Percentiles rank a stretch among this genome's conserved stretches.
Evolutionary conservation across 2,113 vertebrate genomes (phyloP).

Genomic region (Corythornis vintsioides): DNA sequence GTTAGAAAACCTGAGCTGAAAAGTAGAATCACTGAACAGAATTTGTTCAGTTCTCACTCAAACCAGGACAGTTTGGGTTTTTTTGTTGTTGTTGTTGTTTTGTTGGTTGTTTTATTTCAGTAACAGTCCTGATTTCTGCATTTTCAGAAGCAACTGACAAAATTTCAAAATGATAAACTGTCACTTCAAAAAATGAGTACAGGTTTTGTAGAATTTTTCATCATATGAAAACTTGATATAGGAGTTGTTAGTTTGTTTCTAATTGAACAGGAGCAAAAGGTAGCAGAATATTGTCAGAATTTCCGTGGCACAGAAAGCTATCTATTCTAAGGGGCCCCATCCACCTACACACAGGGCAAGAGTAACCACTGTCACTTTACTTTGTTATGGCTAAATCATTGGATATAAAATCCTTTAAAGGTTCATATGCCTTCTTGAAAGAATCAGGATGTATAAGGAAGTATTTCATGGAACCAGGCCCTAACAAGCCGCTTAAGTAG

Average conservation of each 20-base stretch:
- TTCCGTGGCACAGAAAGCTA: background rate
- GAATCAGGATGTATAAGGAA: background rate
- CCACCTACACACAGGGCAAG: background rate
- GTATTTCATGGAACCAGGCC: background rate
- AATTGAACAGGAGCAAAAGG: background rate
- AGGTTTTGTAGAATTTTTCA: background rate
- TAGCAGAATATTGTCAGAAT: background rate
- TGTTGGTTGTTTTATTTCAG: background rate
- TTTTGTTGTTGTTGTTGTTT: background rate
- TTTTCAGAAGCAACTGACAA: background rate
- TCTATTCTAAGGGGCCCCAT: background rate
- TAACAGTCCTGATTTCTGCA: background rate
- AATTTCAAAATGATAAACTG: background rate
- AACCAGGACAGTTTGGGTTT: too few species aligned
- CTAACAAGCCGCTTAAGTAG: background rate
- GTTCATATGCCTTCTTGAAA: background rate
- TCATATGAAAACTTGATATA: background rate
- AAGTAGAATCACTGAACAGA: too few species aligned
- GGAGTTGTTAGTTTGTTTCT: background rate
- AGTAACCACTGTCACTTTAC: background rate
- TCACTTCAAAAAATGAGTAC: background rate
- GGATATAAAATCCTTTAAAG: background rate
- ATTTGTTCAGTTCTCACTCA: too few species aligned
- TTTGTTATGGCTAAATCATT: background rate
- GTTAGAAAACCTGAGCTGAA: too few species aligned